Conservation (phyloP, 2,888 invertebrate genomes). For the Orthonychiurus folsomi region DNA sequence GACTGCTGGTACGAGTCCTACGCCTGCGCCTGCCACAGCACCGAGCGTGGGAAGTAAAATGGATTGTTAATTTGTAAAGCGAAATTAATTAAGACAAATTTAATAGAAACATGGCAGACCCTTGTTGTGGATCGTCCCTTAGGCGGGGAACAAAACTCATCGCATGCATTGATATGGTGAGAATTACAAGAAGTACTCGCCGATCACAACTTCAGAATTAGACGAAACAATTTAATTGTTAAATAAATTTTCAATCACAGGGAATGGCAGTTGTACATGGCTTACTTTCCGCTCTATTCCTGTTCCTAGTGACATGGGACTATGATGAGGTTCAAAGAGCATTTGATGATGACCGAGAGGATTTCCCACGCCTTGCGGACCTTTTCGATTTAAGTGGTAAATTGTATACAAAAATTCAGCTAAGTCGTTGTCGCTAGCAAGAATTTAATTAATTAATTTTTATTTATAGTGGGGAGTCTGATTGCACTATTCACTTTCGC, state of each 20-base stretch:
- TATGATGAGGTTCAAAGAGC: neutral
- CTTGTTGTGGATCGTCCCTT: neutral
- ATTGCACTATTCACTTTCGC: neutral
- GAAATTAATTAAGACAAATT: too few species aligned
- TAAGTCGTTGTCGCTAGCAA: too few species aligned
- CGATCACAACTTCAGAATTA: neutral
- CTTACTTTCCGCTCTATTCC: neutral
- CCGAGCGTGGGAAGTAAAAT: too few species aligned
- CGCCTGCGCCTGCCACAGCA: too few species aligned
- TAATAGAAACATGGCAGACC: neutral
- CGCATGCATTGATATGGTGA: neutral
- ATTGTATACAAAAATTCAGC: neutral
- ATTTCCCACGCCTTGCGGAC: neutral
- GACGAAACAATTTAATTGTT: too few species aligned
- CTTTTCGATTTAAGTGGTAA: neutral
- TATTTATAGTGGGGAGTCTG: neutral
- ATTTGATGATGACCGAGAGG: neutral
- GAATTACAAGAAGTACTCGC: neutral
- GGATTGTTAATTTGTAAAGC: too few species aligned
- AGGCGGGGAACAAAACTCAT: neutral
- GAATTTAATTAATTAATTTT: neutral
- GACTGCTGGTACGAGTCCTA: too few species aligned
- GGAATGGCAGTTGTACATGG: neutral
- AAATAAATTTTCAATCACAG: neutral
- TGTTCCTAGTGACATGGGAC: neutral